phyloP scores from a whole-genome alignment of 2,888 invertebrate genomes.

The Ectobius pallidus region DNA sequence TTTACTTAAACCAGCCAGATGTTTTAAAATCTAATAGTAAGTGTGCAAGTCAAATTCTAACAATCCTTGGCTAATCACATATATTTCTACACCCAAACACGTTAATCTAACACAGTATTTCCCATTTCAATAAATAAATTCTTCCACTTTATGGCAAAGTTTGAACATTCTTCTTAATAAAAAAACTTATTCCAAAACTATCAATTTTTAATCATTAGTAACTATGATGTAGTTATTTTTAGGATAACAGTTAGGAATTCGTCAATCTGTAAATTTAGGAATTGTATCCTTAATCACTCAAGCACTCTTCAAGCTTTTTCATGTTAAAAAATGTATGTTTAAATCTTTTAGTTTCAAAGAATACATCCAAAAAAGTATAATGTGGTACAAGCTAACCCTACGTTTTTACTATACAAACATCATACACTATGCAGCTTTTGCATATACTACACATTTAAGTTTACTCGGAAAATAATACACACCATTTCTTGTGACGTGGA shows the following conservation, averaged over 20 bases:
- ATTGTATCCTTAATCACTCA: not conserved
- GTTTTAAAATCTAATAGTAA: too few relatives aligned
- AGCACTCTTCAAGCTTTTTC: not conserved
- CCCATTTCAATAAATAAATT: not conserved
- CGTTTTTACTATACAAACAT: constrained; percentile 23
- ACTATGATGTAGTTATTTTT: constrained; percentile 35
- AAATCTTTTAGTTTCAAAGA: constrained; percentile 9
- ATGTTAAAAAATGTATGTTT: constrained; percentile 7
- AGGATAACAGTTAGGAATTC: constrained; percentile 31
- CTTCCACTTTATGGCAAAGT: not conserved
- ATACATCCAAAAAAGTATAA: constrained; percentile 26
- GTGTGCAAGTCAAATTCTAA: not conserved
- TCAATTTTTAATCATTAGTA: constrained; percentile 37
- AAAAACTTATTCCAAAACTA: constrained; percentile 38
- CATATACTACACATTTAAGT: constrained; percentile 23
- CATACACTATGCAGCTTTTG: not conserved
- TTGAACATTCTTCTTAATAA: constrained; percentile 22
- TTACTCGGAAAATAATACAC: constrained; percentile 30
- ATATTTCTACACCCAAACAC: constrained; percentile 14
- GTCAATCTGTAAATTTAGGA: constrained; percentile 12
- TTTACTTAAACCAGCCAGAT: too few relatives aligned
- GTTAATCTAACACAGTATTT: not conserved
- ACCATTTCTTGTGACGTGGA: constrained; percentile 30
- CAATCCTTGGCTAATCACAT: constrained; percentile 17
- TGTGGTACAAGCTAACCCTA: constrained; percentile 15